Evolutionary conservation across 2,797 vertebrate species (phyloP).

Genomic region (Danio aesculapii): DNA sequence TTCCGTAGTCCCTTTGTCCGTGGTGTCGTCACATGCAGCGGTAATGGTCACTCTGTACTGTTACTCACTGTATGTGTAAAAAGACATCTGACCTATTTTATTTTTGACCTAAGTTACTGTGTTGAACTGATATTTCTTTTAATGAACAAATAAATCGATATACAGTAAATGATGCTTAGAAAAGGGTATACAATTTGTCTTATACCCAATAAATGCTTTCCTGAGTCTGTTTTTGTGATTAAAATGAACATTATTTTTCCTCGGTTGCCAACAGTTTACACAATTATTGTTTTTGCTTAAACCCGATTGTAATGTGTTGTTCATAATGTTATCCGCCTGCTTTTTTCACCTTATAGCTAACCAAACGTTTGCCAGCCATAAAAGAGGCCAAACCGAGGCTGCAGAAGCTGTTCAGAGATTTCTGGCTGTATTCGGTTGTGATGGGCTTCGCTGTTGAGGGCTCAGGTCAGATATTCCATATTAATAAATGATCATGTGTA

Average conservation of each 20-base stretch:
- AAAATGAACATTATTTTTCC: background rate
- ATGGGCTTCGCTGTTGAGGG: conserved; percentile 98
- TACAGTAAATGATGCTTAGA: background rate
- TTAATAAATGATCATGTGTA: no score
- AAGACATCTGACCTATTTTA: no score
- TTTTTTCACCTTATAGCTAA: conserved; percentile 79
- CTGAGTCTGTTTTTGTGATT: background rate
- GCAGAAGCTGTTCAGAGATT: conserved; percentile 97
- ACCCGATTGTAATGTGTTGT: background rate
- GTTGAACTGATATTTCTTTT: background rate
- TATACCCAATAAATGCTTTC: background rate
- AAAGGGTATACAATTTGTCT: no score
- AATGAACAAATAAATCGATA: background rate
- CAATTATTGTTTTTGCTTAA: no score
- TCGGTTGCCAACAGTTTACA: background rate
- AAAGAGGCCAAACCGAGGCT: conserved; percentile 94
- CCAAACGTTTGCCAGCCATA: conserved; percentile 89
- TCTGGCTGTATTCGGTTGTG: conserved; percentile 96
- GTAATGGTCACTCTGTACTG: no score
- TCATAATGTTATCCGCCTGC: background rate
- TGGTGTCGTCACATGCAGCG: no score
- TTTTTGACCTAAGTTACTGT: background rate
- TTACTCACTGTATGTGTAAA: no score
- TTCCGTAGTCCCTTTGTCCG: no score
- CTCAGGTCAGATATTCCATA: conserved; percentile 82